These are phyloP conservation scores for Muscicapa striata DNA, from an alignment of 2,797 vertebrate genomes.

Conservation along the genomic window DNA sequence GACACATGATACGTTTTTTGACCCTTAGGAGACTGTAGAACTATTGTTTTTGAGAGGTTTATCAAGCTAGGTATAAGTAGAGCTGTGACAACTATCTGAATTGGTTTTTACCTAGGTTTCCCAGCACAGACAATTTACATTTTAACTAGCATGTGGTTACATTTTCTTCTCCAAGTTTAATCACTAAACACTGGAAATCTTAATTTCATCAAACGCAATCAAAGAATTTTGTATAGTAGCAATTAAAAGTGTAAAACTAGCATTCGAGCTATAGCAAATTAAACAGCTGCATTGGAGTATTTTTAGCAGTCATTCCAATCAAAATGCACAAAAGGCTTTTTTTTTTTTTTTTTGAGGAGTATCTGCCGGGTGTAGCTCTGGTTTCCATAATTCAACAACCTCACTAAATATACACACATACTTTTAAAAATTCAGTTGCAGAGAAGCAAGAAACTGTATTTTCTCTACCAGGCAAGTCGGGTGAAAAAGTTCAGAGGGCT, in stretches of 20 bases:
- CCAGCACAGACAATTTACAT: slow-evolving; percentile 66
- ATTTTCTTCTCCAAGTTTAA: slow-evolving; percentile 67
- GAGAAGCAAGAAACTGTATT: slow-evolving; percentile 9
- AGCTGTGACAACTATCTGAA: slow-evolving; percentile 28
- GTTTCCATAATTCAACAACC: slow-evolving; percentile 50
- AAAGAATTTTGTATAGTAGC: slow-evolving; percentile 71
- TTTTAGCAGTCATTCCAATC: slow-evolving; percentile 72
- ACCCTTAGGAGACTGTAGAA: neutral
- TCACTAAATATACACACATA: neutral
- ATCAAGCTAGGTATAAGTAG: neutral
- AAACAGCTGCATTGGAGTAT: slow-evolving; percentile 71
- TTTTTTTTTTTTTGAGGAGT: slow-evolving; percentile 29
- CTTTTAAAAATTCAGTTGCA: slow-evolving; percentile 27
- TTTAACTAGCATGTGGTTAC: slow-evolving; percentile 68
- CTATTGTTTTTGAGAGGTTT: neutral
- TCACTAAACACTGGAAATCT: slow-evolving; percentile 75
- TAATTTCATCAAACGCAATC: slow-evolving; percentile 79
- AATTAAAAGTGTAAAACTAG: slow-evolving; percentile 74
- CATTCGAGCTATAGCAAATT: slow-evolving; percentile 67
- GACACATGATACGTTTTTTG: neutral
- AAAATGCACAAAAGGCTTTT: slow-evolving; percentile 67
- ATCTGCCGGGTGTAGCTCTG: slow-evolving; percentile 14
- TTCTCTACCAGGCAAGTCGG: slow-evolving; percentile 43
- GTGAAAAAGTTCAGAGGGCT: slow-evolving; percentile 46
- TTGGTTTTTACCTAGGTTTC: slow-evolving; percentile 48